A percentile compares a stretch with the other conserved stretches of the same genome.
Conservation (phyloP, 2,797 vertebrate genomes). For the Enoplosus armatus region DNA sequence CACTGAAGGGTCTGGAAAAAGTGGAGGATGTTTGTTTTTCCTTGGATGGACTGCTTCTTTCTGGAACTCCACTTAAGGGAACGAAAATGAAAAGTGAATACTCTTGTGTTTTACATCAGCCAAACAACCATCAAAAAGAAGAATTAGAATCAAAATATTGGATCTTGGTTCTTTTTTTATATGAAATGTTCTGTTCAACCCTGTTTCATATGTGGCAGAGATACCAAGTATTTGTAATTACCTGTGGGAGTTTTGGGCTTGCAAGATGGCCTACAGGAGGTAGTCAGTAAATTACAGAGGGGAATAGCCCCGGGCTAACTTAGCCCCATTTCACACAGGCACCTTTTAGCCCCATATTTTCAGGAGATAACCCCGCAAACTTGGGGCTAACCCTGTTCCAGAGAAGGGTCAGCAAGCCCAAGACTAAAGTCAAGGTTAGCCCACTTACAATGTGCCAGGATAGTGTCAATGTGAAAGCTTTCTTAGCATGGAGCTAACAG, state of each 20-base stretch:
- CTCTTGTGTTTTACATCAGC: slow-evolving; percentile 30
- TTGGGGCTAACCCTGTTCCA: no score
- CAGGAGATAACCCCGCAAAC: no score
- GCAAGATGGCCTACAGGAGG: neutral
- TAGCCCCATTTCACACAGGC: no score
- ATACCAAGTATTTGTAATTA: neutral
- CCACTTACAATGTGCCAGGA: no score
- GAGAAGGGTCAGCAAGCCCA: no score
- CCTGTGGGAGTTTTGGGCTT: neutral
- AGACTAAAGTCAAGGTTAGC: no score
- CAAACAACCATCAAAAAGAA: neutral
- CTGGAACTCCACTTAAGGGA: slow-evolving; percentile 20
- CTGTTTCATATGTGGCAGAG: neutral
- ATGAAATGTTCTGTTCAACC: slow-evolving; percentile 13
- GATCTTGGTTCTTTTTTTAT: neutral
- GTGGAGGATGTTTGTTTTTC: slow-evolving; percentile 41
- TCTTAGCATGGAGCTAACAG: no score
- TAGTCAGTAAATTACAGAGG: neutral
- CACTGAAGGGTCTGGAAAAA: slow-evolving; percentile 22
- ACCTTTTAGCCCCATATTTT: no score
- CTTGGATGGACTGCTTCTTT: slow-evolving; percentile 10
- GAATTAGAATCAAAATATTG: neutral
- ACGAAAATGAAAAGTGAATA: slow-evolving; percentile 33
- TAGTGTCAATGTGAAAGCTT: no score
- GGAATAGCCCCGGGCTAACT: no score